Evolutionary conservation across 1,140 invertebrate genomes (phyloP).

Genomic region (Piezodorus guildinii): DNA sequence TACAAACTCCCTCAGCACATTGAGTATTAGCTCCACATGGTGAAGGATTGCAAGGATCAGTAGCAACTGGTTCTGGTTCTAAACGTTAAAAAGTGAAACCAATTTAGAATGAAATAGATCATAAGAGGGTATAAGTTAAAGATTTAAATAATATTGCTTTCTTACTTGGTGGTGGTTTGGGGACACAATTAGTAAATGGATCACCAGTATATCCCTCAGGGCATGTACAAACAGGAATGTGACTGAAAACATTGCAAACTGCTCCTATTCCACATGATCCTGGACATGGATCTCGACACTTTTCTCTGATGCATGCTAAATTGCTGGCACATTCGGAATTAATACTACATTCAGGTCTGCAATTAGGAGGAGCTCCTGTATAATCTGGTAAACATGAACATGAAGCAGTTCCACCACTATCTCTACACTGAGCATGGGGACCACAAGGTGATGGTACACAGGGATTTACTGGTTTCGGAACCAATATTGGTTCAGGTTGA

Average conservation of each 20-base stretch:
- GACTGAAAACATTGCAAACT: conserved; percentile 60
- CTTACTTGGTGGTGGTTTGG: not conserved
- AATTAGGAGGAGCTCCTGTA: conserved; percentile 59
- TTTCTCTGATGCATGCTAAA: conserved; percentile 58
- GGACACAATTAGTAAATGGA: conserved; percentile 40
- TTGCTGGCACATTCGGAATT: conserved; percentile 60
- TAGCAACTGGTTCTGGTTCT: conserved; percentile 19
- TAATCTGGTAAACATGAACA: conserved; percentile 59
- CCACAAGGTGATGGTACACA: conserved; percentile 62
- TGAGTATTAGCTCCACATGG: conserved; percentile 48
- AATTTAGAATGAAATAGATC: not conserved
- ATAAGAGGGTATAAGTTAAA: not conserved
- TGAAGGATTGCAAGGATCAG: conserved; percentile 38
- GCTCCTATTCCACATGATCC: conserved; percentile 62
- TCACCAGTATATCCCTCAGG: conserved; percentile 58
- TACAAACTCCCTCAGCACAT: conserved; percentile 40
- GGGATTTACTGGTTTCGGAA: conserved; percentile 36
- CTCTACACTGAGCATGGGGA: conserved; percentile 55
- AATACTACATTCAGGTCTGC: conserved; percentile 58
- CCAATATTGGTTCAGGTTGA: conserved; percentile 20
- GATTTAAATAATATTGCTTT: too few relatives aligned
- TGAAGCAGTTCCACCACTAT: conserved; percentile 46
- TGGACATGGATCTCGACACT: conserved; percentile 65
- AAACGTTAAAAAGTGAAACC: not conserved
- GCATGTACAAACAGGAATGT: conserved; percentile 60